These are phyloP conservation scores for Crypturellus undulatus DNA, from an alignment of 2,113 vertebrate species.

Conservation along the genomic window DNA sequence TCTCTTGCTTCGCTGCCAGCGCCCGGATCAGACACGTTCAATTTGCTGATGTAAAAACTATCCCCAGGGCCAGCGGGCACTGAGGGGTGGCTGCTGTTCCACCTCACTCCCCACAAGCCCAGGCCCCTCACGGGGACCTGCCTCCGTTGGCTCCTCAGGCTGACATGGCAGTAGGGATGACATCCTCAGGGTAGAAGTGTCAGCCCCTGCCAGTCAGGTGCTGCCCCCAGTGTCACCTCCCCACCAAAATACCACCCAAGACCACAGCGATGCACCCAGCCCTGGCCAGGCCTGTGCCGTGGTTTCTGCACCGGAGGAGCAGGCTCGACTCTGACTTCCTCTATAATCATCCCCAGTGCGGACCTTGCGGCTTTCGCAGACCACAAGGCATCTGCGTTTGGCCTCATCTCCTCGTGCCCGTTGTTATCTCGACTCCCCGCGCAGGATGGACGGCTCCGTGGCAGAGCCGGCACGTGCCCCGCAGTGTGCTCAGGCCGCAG, in stretches of 20 bases:
- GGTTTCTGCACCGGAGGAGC: neutral
- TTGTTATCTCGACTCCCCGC: slow-evolving; percentile 40
- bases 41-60: neutral
- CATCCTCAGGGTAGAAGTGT: too few relatives aligned
- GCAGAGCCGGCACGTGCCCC: slow-evolving; percentile 11
- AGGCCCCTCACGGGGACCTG: too few relatives aligned
- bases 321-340: neutral
- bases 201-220: too few relatives aligned
- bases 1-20: neutral
- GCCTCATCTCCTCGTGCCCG: neutral
- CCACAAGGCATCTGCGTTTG: neutral
- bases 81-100: accelerated
- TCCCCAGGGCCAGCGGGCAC: neutral
- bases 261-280: too few relatives aligned
- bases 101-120: too few relatives aligned
- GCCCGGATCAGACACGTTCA: accelerated
- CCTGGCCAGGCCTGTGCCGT: accelerated
- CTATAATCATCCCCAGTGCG: too few relatives aligned
- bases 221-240: too few relatives aligned
- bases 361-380: neutral
- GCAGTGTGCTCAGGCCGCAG: neutral
- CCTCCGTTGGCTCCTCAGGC: too few relatives aligned
- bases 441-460: slow-evolving; percentile 38
- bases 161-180: too few relatives aligned
- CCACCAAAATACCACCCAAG: too few relatives aligned